These are phyloP conservation scores for Clanis bilineata DNA, from an alignment of 2,888 invertebrate genomes.

Conservation along the genomic window DNA sequence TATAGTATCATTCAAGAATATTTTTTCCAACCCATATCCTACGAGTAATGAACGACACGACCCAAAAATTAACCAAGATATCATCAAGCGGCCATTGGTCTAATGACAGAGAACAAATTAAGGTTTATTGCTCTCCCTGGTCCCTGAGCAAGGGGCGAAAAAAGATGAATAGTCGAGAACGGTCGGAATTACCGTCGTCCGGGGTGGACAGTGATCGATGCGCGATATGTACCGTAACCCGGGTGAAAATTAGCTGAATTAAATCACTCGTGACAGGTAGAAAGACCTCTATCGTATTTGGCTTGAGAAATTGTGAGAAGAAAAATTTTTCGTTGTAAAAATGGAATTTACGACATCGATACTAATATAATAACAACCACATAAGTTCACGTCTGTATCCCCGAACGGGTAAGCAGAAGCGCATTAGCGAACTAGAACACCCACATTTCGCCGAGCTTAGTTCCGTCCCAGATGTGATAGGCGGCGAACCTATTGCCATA, in stretches of 20 bases:
- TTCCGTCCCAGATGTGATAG: too few relatives aligned
- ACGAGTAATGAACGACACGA: background rate
- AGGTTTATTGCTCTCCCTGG: background rate
- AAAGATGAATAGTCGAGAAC: constrained; percentile 6
- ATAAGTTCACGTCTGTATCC: too few relatives aligned
- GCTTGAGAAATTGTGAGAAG: background rate
- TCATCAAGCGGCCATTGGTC: background rate
- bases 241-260: background rate
- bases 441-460: too few relatives aligned
- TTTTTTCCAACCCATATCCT: background rate
- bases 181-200: background rate
- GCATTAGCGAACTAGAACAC: too few relatives aligned
- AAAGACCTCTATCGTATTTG: background rate
- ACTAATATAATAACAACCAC: too few relatives aligned
- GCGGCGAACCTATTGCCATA: too few relatives aligned
- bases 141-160: background rate
- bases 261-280: constrained; percentile 2
- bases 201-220: constrained; percentile 20
- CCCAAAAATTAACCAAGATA: background rate
- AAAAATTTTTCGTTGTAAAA: too few relatives aligned
- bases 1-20: too few relatives aligned
- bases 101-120: constrained; percentile 5
- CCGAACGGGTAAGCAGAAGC: too few relatives aligned
- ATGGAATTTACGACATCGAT: too few relatives aligned
- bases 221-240: background rate